phyloP scores from a whole-genome alignment of 2,113 vertebrate genomes.

The Hydropotes inermis region DNA sequence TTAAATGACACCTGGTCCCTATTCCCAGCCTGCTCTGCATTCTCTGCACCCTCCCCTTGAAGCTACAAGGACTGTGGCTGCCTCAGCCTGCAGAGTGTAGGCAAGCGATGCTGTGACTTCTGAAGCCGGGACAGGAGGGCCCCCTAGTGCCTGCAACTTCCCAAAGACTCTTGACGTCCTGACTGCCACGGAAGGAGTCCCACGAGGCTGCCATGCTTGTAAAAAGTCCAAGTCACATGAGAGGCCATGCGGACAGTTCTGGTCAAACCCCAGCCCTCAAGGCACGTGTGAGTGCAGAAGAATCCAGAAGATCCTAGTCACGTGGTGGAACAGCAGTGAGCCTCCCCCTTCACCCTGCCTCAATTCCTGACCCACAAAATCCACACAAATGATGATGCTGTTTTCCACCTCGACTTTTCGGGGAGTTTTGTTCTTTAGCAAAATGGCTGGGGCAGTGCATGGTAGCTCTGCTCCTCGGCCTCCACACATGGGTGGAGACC shows the following conservation, averaged over 20 bases:
- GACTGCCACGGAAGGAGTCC: accelerated
- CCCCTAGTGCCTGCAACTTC: neutral
- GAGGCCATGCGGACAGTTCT: neutral
- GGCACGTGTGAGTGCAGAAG: neutral
- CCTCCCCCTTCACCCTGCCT: neutral
- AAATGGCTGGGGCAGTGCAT: accelerated
- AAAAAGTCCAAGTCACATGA: neutral
- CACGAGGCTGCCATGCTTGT: accelerated
- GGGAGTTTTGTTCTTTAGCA: neutral
- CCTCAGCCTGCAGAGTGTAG: accelerated
- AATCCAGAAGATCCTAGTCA: neutral
- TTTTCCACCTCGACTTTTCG: neutral
- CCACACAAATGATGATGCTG: accelerated
- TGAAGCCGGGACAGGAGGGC: too few species aligned
- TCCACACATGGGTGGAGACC: accelerated
- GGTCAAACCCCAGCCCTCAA: neutral
- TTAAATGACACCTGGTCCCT: accelerated
- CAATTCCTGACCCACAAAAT: neutral
- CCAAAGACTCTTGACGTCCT: neutral
- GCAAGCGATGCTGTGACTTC: neutral
- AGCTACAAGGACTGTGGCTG: accelerated
- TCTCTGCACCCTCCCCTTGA: neutral
- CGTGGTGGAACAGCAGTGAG: neutral
- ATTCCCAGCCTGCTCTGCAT: accelerated
- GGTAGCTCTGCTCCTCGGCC: neutral